Percentiles rank a stretch among this genome's conserved stretches.
These are phyloP conservation scores for Zeuzera pyrina DNA, from an alignment of 2,888 invertebrate species.

Conservation along the genomic window DNA sequence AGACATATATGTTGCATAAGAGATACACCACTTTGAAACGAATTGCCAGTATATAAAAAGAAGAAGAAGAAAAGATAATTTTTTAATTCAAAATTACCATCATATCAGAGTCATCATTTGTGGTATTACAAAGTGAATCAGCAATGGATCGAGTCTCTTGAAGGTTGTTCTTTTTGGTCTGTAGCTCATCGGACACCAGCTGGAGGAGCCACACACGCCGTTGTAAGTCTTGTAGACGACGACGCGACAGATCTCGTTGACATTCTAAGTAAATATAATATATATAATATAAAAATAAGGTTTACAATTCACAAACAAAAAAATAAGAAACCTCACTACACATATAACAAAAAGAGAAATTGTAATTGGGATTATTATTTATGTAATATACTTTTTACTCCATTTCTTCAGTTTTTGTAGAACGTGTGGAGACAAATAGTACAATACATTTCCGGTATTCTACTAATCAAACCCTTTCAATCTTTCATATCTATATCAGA, in stretches of 20 bases:
- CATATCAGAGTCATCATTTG: slow-evolving; percentile 30
- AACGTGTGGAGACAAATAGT: no score
- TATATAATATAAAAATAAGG: background rate
- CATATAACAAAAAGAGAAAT: background rate
- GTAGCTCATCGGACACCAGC: slow-evolving; percentile 33
- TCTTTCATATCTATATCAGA: no score
- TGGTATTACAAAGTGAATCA: slow-evolving; percentile 30
- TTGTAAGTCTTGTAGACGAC: slow-evolving; percentile 29
- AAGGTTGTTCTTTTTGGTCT: slow-evolving; percentile 31
- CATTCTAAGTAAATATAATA: slow-evolving; percentile 35
- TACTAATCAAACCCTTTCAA: no score
- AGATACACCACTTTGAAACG: background rate
- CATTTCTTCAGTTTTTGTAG: background rate
- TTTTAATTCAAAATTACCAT: slow-evolving; percentile 26
- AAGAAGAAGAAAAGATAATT: background rate
- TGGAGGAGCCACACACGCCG: slow-evolving; percentile 43
- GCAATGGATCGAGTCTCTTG: slow-evolving; percentile 40
- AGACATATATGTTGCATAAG: background rate
- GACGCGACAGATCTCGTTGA: slow-evolving; percentile 27
- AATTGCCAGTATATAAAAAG: background rate
- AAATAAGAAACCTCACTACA: background rate
- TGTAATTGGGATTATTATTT: background rate
- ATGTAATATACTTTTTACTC: background rate
- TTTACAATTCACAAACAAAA: background rate
- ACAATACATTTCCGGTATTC: no score